phyloP scores from a whole-genome alignment of 2,888 invertebrate genomes.

The Spodoptera exigua region DNA sequence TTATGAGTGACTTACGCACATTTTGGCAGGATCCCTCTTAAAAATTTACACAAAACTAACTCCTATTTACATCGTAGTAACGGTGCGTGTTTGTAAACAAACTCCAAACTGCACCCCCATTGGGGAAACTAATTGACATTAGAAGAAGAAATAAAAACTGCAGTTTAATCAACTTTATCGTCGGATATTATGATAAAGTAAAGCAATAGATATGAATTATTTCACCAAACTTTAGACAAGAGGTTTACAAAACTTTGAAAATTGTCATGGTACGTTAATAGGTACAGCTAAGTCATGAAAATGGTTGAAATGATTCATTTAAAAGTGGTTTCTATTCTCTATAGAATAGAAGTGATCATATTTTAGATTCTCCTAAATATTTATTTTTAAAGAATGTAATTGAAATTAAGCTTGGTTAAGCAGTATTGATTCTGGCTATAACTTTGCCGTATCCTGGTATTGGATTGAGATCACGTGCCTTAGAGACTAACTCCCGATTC shows the following conservation, averaged over 20 bases:
- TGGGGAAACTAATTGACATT: constrained; percentile 32
- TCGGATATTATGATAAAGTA: constrained; percentile 23
- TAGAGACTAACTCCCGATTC: constrained; percentile 38
- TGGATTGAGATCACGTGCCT: constrained; percentile 38
- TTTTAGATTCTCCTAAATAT: not conserved
- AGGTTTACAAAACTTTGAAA: not conserved
- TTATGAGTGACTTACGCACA: constrained; percentile 18
- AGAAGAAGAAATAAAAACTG: constrained; percentile 7
- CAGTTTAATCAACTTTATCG: constrained; percentile 9
- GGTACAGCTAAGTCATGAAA: no score
- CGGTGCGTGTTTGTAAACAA: constrained; percentile 37
- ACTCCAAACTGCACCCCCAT: not conserved
- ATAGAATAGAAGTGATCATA: not conserved
- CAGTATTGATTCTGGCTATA: constrained; percentile 5
- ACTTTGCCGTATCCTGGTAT: constrained; percentile 29
- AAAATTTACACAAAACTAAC: constrained; percentile 16
- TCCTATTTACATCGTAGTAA: constrained; percentile 20
- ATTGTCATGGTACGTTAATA: no score
- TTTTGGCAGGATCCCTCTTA: constrained; percentile 21
- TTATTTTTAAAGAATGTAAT: constrained; percentile 36
- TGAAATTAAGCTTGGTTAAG: constrained; percentile 20
- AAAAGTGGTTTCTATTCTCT: no score
- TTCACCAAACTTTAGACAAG: not conserved
- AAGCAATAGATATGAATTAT: no score
- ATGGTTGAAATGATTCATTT: no score